Evolutionary conservation across 2,888 invertebrate species (phyloP), one percentile per base, ranked within the genome.

Genomic region (Ormyrus thymus): DNA sequence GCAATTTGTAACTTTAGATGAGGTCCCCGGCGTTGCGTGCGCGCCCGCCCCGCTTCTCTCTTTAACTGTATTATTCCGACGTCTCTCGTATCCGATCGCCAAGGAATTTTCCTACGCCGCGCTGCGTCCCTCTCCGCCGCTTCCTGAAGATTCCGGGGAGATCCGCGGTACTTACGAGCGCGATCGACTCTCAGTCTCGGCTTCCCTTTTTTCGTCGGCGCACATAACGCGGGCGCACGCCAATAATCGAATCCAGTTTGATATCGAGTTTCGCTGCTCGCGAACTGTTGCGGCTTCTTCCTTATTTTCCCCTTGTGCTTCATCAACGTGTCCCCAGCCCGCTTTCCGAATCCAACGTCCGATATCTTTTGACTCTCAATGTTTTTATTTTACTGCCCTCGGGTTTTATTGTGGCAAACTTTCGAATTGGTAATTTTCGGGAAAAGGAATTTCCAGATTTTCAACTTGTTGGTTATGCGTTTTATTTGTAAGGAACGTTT

Each of bases 1-100:
- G 89, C 88, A 87, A 89, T 89, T 89, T 88, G 89, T 89, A 89
- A 89, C 89, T 89, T 89, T 89, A 87, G 88, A 89, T 89, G 89
- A 89, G 89, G 84, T 88, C 86, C 85, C 29, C 85, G 55, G 55
- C 46, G 15, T 56, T 6, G 5, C 81, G 61, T n/a, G 74, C 43
- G 76, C 8, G 15, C 9, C 53, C 10, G n/a, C 56, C 43, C n/a
- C 53, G 5, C 45, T 29, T 62, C 55, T 29, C 29, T 51, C 69
- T 51, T 62, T 11, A 55, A 76, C 62, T 64, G 71, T 71, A 77
- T 65, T 70, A 55, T 46, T 46, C 51, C 55, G 15, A 9, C n/a
- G 11, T 11, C 53, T 48, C 46, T 56, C 62, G 62, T 53, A 61
- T 72, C 50, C 51, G 56, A 66, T 75, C 50, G 43, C 66, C 51